A percentile compares a stretch with the other conserved stretches of the same genome.
Conservation (phyloP, 2,888 invertebrate genomes). For the Drosophila paramelanica region DNA sequence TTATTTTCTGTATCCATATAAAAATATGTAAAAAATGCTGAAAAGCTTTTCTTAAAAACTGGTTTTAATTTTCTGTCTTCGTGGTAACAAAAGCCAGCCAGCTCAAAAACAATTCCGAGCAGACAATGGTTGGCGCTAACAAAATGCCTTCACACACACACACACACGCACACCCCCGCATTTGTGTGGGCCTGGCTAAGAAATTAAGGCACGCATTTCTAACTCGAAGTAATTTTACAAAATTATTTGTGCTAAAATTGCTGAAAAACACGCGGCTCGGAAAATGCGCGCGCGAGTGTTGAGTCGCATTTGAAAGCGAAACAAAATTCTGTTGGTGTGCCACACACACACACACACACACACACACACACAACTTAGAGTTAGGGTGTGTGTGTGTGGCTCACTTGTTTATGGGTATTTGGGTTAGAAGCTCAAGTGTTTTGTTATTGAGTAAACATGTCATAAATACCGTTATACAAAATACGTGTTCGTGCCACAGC, state of each 20-base stretch:
- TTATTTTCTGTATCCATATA: background rate
- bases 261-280: slow-evolving; percentile 25
- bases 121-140: slow-evolving; percentile 8
- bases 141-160: background rate
- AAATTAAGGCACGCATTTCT: slow-evolving; percentile 40
- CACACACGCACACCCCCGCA: background rate
- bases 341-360: slow-evolving; percentile 8
- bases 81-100: background rate
- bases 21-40: slow-evolving; percentile 4
- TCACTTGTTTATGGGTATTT: slow-evolving; percentile 73
- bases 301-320: slow-evolving; percentile 24
- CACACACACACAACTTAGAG: slow-evolving; percentile 1
- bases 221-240: slow-evolving; percentile 37
- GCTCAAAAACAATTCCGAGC: background rate
- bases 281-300: slow-evolving; percentile 8
- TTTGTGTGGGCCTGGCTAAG: slow-evolving; percentile 20
- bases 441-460: slow-evolving; percentile 76
- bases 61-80: slow-evolving; percentile 3
- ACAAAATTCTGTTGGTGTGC: slow-evolving; percentile 26
- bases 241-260: slow-evolving; percentile 37
- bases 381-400: slow-evolving; percentile 34
- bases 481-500: slow-evolving; percentile 62
- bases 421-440: slow-evolving; percentile 75
- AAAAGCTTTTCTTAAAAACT: background rate
- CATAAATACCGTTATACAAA: slow-evolving; percentile 72